These are phyloP conservation scores for Thalpophila matura DNA, from an alignment of 2,888 invertebrate genomes.

Conservation along the genomic window DNA sequence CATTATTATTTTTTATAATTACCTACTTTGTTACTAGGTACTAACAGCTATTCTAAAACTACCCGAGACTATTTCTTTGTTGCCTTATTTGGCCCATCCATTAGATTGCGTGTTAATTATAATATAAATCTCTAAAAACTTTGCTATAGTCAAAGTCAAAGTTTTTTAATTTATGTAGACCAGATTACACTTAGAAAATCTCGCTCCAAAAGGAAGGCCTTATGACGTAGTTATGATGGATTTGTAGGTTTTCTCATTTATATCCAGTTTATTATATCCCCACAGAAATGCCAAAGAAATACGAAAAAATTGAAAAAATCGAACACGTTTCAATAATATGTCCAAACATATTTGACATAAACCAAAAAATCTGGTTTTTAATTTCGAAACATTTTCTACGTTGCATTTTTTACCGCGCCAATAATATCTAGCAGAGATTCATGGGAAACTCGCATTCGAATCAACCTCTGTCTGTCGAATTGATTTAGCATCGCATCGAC, in stretches of 20 bases:
- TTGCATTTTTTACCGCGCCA: slow-evolving; percentile 36
- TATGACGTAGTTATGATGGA: too few species aligned
- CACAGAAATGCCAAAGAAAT: background rate
- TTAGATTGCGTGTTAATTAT: background rate
- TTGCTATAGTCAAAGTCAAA: too few species aligned
- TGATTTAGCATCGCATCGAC: slow-evolving; percentile 29
- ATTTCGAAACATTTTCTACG: slow-evolving; percentile 29
- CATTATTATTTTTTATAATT: background rate
- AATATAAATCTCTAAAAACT: background rate
- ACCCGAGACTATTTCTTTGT: background rate
- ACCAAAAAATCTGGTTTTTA: slow-evolving; percentile 30
- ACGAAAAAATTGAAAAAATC: background rate
- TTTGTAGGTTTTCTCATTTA: too few species aligned
- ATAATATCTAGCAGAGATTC: slow-evolving; percentile 37
- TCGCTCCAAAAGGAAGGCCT: too few species aligned
- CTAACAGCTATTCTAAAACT: too few species aligned
- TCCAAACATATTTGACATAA: slow-evolving; percentile 1
- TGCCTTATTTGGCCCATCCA: background rate
- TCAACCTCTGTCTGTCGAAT: slow-evolving; percentile 26
- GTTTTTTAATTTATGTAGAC: too few species aligned
- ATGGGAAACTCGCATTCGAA: slow-evolving; percentile 23
- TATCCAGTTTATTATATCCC: too few species aligned
- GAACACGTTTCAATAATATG: background rate
- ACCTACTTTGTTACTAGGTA: background rate
- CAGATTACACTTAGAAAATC: too few species aligned